phyloP scores from a whole-genome alignment of 1,140 invertebrate species.

The Caenorhabditis brenneri region DNA sequence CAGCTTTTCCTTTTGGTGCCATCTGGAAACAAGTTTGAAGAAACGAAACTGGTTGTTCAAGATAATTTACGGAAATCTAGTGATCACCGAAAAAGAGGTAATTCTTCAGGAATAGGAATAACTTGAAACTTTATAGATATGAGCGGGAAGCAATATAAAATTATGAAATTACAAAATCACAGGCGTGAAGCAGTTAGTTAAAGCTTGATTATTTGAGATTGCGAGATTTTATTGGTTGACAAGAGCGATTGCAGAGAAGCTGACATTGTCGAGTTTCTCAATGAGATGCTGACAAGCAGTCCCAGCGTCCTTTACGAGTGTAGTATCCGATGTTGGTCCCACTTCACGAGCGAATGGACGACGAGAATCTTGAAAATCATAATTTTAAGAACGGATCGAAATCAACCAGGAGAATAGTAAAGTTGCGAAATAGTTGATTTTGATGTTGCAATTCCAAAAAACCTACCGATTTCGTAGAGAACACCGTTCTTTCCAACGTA shows the following conservation, averaged over 20 bases:
- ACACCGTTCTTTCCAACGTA: constrained; percentile 54
- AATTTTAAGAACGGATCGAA: too few relatives aligned
- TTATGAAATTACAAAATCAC: constrained; percentile 17
- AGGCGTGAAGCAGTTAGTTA: constrained; percentile 1
- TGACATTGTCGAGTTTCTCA: constrained; percentile 51
- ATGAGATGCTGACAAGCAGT: constrained; percentile 51
- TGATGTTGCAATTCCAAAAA: not conserved
- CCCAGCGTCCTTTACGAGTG: constrained; percentile 53
- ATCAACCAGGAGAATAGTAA: too few relatives aligned
- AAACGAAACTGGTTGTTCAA: not conserved
- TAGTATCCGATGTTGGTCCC: constrained; percentile 46
- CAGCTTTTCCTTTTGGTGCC: constrained; percentile 33
- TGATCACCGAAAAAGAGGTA: not conserved
- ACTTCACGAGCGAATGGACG: constrained; percentile 53
- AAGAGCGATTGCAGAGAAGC: constrained; percentile 54
- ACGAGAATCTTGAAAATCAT: constrained; percentile 54
- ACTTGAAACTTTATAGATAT: constrained; percentile 38
- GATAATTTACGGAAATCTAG: constrained; percentile 19
- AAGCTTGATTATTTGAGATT: not conserved
- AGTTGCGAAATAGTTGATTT: too few relatives aligned
- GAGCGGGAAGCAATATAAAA: not conserved
- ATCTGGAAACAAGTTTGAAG: not conserved
- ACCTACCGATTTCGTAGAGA: constrained; percentile 54
- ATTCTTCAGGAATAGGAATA: not conserved
- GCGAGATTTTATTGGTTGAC: constrained; percentile 35